A percentile compares a stretch with the other conserved stretches of the same genome.
These are phyloP conservation scores for Leptodirus hochenwartii DNA, from an alignment of 2,888 invertebrate species.

Conservation along the genomic window DNA sequence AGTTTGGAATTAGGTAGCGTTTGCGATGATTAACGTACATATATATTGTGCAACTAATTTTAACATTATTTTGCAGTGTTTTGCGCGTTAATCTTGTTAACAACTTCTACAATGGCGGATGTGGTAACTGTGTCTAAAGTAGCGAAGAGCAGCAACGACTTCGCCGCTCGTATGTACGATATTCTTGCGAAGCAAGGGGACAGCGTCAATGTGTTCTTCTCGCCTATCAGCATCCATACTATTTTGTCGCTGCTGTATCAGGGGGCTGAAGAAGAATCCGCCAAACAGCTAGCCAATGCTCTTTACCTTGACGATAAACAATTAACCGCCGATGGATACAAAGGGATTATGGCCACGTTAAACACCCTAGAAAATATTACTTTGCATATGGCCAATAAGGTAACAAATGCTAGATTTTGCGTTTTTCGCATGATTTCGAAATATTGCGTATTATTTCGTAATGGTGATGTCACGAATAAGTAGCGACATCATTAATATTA, in stretches of 20 bases:
- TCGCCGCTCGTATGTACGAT: constrained; percentile 10
- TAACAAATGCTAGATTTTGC: too few relatives aligned
- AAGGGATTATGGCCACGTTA: constrained; percentile 17
- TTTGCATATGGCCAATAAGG: constrained; percentile 50
- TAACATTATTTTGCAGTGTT: not conserved
- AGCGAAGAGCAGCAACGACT: constrained; percentile 12
- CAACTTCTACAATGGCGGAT: constrained; percentile 11
- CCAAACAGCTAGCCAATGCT: constrained; percentile 17
- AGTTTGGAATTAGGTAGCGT: too few relatives aligned
- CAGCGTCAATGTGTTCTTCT: constrained; percentile 24
- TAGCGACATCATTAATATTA: too few relatives aligned
- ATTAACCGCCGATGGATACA: constrained; percentile 15
- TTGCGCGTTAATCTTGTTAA: constrained; percentile 2
- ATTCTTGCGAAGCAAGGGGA: constrained; percentile 11
- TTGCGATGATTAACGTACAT: too few relatives aligned
- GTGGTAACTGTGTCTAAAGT: constrained; percentile 8
- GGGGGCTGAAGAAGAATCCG: constrained; percentile 23
- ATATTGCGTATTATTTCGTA: too few relatives aligned
- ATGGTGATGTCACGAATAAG: too few relatives aligned
- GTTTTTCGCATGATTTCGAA: too few relatives aligned
- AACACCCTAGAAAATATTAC: constrained; percentile 31
- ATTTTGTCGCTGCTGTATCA: constrained; percentile 24
- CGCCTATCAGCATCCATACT: constrained; percentile 27
- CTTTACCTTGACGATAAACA: constrained; percentile 14
- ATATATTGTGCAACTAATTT: too few relatives aligned